Percentiles rank a stretch among this genome's conserved stretches.
Evolutionary conservation across 2,797 vertebrate species (phyloP).

Genomic region (Enteromius treurensis): DNA sequence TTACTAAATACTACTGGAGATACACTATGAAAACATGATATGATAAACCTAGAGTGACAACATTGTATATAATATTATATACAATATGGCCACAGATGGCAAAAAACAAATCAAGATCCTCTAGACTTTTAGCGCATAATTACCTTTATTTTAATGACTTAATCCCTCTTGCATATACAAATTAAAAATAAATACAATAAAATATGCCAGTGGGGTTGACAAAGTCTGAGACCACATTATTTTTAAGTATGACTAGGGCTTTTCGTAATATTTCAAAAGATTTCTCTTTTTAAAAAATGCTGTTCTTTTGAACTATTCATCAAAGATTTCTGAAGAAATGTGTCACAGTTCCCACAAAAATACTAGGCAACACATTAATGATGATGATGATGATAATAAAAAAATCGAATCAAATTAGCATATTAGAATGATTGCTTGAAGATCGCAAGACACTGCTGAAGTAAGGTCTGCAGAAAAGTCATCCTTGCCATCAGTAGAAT

Average conservation of each 20-base stretch:
- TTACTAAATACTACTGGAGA: too few species aligned
- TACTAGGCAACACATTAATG: neutral
- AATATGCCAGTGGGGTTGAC: neutral
- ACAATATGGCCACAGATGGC: neutral
- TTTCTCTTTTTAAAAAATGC: neutral
- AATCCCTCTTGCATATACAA: neutral
- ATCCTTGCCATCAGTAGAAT: neutral
- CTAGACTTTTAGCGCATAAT: neutral
- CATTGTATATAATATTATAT: too few species aligned
- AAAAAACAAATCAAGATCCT: constrained; percentile 6
- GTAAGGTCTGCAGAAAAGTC: neutral
- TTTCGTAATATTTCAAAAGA: neutral
- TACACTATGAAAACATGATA: too few species aligned
- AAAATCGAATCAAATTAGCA: too few species aligned
- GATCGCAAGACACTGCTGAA: neutral
- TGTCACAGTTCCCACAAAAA: neutral
- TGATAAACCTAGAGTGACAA: too few species aligned
- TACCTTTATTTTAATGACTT: neutral
- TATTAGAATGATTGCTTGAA: neutral
- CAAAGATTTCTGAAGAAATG: neutral
- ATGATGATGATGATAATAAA: too few species aligned
- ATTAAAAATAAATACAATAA: neutral
- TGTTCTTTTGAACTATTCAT: neutral
- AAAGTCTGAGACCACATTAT: neutral
- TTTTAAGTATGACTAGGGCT: neutral